Conservation (phyloP, 2,797 vertebrate species). For the Clarias fuscus region DNA sequence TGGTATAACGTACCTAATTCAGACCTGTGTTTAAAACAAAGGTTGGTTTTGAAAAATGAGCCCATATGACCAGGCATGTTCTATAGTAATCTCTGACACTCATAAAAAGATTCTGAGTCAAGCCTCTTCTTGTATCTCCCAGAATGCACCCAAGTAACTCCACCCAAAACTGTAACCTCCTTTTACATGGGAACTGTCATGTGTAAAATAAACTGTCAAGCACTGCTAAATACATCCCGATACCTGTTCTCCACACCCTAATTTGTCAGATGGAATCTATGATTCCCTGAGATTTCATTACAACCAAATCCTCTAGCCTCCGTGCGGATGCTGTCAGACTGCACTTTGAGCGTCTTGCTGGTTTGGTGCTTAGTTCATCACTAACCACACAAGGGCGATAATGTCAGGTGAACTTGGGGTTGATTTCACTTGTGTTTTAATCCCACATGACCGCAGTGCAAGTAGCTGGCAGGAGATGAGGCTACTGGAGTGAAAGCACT, state of each 20-base stretch:
- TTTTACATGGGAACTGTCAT: conserved; percentile 18
- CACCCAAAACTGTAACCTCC: not conserved
- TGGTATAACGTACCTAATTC: not conserved
- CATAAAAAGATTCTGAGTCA: conserved; percentile 6
- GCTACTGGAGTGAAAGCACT: conserved; percentile 26
- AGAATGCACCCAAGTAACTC: not conserved
- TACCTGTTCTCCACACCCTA: conserved; percentile 12
- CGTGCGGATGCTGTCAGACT: conserved; percentile 13
- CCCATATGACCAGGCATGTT: conserved; percentile 4
- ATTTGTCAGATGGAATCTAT: conserved; percentile 18
- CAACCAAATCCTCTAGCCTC: not conserved
- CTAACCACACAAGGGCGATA: conserved; percentile 7
- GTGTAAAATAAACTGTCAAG: conserved; percentile 14
- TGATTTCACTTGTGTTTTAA: conserved; percentile 36
- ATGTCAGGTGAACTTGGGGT: conserved; percentile 26
- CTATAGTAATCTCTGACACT: not conserved
- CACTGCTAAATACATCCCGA: not conserved
- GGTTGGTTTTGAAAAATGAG: not conserved
- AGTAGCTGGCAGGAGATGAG: conserved; percentile 30
- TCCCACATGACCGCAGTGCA: conserved; percentile 20
- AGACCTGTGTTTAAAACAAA: not conserved
- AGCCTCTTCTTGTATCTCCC: conserved; percentile 8
- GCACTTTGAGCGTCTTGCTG: not conserved
- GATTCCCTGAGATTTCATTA: conserved; percentile 13
- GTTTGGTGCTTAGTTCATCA: conserved; percentile 18